These are phyloP conservation scores for Chlamydotis undulata DNA, from an alignment of 2,113 vertebrate species.

Conservation along the genomic window DNA sequence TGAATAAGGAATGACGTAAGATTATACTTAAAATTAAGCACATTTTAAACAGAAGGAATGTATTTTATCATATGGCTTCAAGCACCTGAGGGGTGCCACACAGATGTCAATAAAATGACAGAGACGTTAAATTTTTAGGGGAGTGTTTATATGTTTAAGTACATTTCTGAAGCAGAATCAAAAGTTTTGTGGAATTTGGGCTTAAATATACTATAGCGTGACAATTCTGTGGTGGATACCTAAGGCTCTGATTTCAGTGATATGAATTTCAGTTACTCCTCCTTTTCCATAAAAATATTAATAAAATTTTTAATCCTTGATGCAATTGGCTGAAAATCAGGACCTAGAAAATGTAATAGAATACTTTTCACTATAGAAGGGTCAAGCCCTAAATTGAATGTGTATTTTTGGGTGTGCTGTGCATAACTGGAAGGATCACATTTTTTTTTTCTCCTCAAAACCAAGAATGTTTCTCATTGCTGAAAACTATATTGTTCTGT, in stretches of 20 bases:
- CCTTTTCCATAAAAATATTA: slow-evolving; percentile 11
- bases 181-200: neutral
- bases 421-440: neutral
- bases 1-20: neutral
- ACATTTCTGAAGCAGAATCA: neutral
- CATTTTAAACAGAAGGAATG: neutral
- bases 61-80: neutral
- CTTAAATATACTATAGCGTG: neutral
- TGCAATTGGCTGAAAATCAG: neutral
- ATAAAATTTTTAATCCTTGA: neutral
- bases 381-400: neutral
- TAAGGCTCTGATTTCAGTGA: neutral
- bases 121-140: neutral
- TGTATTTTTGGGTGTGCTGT: neutral
- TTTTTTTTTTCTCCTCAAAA: neutral
- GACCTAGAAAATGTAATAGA: neutral
- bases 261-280: neutral
- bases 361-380: neutral
- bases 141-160: neutral
- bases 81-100: neutral
- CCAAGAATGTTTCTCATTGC: neutral
- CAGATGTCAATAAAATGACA: neutral
- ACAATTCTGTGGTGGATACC: neutral
- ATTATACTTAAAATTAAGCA: neutral
- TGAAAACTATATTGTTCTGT: neutral